Conservation (phyloP, 2,888 invertebrate species). For the Apeira syringaria region DNA sequence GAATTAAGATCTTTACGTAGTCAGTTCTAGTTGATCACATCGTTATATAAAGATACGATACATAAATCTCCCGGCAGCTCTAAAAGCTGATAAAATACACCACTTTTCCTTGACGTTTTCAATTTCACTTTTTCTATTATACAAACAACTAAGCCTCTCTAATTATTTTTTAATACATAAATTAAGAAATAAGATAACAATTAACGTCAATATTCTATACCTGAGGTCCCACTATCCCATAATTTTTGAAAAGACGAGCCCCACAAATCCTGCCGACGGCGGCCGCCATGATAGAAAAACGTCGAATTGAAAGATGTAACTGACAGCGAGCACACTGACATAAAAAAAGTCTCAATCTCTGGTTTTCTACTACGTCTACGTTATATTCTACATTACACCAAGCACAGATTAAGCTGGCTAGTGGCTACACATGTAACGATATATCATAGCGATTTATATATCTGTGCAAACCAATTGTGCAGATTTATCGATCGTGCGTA, state of each 20-base stretch:
- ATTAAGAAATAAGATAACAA: conserved; percentile 30
- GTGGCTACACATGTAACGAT: too few species aligned
- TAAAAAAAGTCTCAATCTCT: conserved; percentile 32
- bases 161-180: conserved; percentile 37
- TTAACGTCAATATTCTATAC: conserved; percentile 73
- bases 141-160: conserved; percentile 45
- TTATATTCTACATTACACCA: too few species aligned
- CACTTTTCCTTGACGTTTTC: conserved; percentile 45
- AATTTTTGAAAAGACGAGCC: conserved; percentile 91
- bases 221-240: conserved; percentile 88
- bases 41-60: conserved; percentile 35
- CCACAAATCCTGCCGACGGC: conserved; percentile 94
- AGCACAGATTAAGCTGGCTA: too few species aligned
- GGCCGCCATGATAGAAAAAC: conserved; percentile 92
- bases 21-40: conserved; percentile 34
- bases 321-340: conserved; percentile 64
- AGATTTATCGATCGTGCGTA: too few species aligned
- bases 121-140: conserved; percentile 41
- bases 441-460: too few species aligned
- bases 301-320: conserved; percentile 69
- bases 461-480: too few species aligned
- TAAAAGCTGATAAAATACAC: conserved; percentile 58
- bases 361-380: too few species aligned
- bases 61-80: conserved; percentile 32
- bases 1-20: conserved; percentile 3